A percentile compares a stretch with the other conserved stretches of the same genome.
Evolutionary conservation across 2,797 vertebrate species (phyloP).

Genomic region (Hybognathus amarus): DNA sequence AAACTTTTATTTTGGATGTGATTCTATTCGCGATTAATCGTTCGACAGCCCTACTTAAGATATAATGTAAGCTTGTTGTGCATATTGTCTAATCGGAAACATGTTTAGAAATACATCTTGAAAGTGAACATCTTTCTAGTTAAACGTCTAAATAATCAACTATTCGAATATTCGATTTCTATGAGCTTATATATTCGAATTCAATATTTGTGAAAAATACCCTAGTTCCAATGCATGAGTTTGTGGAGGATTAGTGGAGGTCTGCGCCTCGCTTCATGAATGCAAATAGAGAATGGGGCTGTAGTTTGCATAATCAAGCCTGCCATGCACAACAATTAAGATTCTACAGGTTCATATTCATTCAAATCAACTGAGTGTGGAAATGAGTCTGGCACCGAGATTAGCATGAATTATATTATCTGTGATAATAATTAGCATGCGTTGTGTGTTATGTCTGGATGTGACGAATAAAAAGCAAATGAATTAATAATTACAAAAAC

Average conservation of each 20-base stretch:
- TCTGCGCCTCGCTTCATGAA: conserved; percentile 37
- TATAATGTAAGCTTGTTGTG: no score
- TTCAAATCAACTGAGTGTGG: conserved; percentile 45
- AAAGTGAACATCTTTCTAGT: no score
- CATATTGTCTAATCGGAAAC: no score
- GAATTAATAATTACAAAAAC: neutral
- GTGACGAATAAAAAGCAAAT: conserved; percentile 19
- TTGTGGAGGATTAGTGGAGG: conserved; percentile 28
- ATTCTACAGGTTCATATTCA: conserved; percentile 40
- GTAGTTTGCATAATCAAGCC: conserved; percentile 57
- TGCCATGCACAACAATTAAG: conserved; percentile 55
- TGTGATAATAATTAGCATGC: conserved; percentile 47
- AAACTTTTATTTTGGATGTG: no score
- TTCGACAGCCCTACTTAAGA: no score
- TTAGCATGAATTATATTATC: conserved; percentile 56
- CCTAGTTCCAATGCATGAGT: neutral
- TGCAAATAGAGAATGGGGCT: conserved; percentile 48
- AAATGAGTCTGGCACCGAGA: conserved; percentile 49
- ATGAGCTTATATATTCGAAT: no score
- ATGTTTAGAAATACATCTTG: no score
- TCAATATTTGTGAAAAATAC: no score
- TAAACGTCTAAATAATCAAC: no score
- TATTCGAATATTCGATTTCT: no score
- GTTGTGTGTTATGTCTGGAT: conserved; percentile 4
- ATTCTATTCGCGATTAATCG: no score